Evolutionary conservation across 2,113 vertebrate genomes (phyloP).

Genomic region (Oryctolagus cuniculus): DNA sequence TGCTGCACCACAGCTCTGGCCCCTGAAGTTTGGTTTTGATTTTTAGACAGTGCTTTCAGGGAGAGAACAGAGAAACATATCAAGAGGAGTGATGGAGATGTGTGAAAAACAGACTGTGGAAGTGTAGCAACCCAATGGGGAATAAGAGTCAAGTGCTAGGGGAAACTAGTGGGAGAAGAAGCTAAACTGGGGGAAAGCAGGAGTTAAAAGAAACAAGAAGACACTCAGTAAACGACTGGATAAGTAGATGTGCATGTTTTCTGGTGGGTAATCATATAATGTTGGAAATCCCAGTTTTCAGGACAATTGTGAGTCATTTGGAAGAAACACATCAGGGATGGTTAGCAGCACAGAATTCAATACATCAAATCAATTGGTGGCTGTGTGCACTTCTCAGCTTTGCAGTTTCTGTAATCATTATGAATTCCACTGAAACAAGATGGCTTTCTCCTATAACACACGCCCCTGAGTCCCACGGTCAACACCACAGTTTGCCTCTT

Average conservation of each 20-base stretch:
- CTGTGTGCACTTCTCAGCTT: neutral
- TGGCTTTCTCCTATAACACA: neutral
- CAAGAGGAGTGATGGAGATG: neutral
- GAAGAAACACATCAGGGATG: neutral
- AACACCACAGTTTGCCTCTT: neutral
- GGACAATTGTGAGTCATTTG: neutral
- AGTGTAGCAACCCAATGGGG: neutral
- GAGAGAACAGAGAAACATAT: neutral
- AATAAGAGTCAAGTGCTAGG: neutral
- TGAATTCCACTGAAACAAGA: neutral
- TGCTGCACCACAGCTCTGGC: no score
- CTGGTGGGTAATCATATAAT: neutral
- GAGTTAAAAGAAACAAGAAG: neutral
- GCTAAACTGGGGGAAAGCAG: neutral
- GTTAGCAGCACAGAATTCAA: neutral
- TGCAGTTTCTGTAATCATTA: neutral
- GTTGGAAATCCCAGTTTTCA: constrained; percentile 21
- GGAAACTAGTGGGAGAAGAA: neutral
- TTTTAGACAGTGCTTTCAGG: neutral
- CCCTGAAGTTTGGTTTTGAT: neutral
- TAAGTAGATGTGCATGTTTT: neutral
- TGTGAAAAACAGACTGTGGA: neutral
- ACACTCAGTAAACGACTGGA: neutral
- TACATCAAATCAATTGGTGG: neutral
- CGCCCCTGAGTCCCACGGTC: neutral